These are phyloP conservation scores for Mixornis gularis DNA, from an alignment of 2,113 vertebrate genomes.

Conservation along the genomic window DNA sequence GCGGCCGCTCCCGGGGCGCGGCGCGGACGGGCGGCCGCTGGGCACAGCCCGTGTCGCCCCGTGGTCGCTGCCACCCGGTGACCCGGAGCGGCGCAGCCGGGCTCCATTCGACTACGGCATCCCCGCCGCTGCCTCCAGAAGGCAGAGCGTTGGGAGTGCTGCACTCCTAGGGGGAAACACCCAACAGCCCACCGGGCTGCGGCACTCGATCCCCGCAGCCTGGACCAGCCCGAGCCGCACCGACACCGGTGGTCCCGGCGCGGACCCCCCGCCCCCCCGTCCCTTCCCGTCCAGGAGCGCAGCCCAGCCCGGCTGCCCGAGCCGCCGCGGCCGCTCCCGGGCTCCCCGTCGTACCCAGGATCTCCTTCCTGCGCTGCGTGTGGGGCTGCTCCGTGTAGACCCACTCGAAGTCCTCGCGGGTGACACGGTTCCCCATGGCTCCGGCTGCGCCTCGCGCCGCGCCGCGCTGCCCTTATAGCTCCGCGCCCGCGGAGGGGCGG, in stretches of 20 bases:
- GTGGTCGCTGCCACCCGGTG: background rate
- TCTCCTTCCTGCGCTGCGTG: constrained; percentile 89
- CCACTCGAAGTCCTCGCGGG: constrained; percentile 91
- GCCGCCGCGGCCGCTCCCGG: background rate
- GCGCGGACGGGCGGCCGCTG: background rate
- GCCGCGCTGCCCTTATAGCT: background rate
- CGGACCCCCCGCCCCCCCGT: background rate
- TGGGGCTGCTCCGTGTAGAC: constrained; percentile 95
- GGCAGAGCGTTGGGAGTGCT: background rate
- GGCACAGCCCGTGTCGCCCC: background rate
- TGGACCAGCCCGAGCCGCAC: background rate
- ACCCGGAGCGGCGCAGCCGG: background rate
- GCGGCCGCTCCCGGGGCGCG: background rate
- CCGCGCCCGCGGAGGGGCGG: background rate
- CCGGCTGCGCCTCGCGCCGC: accelerated
- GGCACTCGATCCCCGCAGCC: background rate
- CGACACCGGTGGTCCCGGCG: background rate
- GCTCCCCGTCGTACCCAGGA: constrained; percentile 77
- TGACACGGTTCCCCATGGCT: constrained; percentile 82
- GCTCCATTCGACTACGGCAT: background rate
- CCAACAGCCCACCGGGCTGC: background rate
- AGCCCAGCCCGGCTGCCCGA: background rate
- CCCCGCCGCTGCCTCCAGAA: background rate
- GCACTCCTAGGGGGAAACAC: background rate
- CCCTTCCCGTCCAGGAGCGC: background rate